Evolutionary conservation across 2,888 invertebrate species (phyloP), one percentile per base, ranked within the genome.

Genomic region (Xestia xanthographa): DNA sequence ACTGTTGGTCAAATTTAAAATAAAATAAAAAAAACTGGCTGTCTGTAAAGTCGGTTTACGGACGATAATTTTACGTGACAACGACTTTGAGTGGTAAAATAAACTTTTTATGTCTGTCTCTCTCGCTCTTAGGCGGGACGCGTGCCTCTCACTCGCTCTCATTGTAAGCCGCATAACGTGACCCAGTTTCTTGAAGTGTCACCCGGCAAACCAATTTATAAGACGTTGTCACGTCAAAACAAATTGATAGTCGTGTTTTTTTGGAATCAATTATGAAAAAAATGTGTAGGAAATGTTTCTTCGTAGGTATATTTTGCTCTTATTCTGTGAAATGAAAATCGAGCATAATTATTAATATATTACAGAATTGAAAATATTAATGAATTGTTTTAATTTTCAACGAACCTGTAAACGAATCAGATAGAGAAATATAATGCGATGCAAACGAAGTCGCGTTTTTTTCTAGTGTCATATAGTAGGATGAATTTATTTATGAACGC

Each of bases 11-110:
- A 45, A 41, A 34, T 9, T 12, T 29, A 66, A 2, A 58, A 38
- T 6, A 75, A 75, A 29, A n/a, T 65, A 29, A 75, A 75, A n/a
- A 20, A 45, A 11, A 50, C 41, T 34, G n/a, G n/a, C n/a, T n/a
- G n/a, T n/a, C n/a, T n/a, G n/a, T n/a, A n/a, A n/a, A n/a, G n/a
- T n/a, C n/a, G n/a, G n/a, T n/a, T n/a, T n/a, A n/a, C n/a, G n/a
- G n/a, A n/a, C n/a, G n/a, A n/a, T n/a, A n/a, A n/a, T n/a, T n/a
- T n/a, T n/a, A n/a, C n/a, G n/a, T n/a, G n/a, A n/a, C n/a, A n/a
- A n/a, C n/a, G n/a, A n/a, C n/a, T n/a, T n/a, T n/a, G n/a, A n/a
- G n/a, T n/a, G n/a, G n/a, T n/a, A n/a, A n/a, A n/a, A n/a, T n/a
- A n/a, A n/a, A n/a, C n/a, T n/a, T n/a, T n/a, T n/a, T n/a, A n/a